These are phyloP conservation scores for Oplegnathus fasciatus DNA, from an alignment of 2,113 vertebrate genomes.

Conservation along the genomic window DNA sequence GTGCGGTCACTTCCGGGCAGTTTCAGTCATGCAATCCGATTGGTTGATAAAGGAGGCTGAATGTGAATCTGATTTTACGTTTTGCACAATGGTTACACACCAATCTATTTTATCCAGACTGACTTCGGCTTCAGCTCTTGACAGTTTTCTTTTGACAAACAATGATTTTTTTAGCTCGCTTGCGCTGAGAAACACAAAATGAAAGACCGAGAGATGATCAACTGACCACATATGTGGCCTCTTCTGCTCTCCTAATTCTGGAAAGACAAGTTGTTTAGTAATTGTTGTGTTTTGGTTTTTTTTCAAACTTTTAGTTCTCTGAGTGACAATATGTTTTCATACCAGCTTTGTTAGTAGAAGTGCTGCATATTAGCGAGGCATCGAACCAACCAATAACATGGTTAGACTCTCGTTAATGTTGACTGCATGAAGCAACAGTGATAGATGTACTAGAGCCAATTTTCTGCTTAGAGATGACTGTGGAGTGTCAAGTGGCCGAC, in stretches of 20 bases:
- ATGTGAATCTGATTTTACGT: not conserved
- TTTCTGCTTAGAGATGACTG: not conserved
- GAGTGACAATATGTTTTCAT: not conserved
- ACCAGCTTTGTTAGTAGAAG: not conserved
- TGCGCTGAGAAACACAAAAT: not conserved
- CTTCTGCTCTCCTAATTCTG: not conserved
- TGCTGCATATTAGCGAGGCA: not conserved
- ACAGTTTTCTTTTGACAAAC: not conserved
- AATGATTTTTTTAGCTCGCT: not conserved
- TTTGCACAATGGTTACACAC: not conserved
- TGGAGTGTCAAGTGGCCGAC: not conserved
- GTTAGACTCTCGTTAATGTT: too few relatives aligned
- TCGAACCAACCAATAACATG: not conserved
- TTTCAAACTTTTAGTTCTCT: not conserved
- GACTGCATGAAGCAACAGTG: not conserved
- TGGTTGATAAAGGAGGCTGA: constrained; percentile 5
- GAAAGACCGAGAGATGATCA: not conserved
- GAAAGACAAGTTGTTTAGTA: not conserved
- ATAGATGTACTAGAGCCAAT: not conserved
- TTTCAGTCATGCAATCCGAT: constrained; percentile 28
- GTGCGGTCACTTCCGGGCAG: constrained; percentile 31
- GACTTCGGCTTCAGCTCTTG: not conserved
- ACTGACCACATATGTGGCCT: not conserved
- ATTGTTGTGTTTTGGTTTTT: not conserved
- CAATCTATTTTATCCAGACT: not conserved